Conservation (phyloP, 1,140 invertebrate species). For the Cheumatopsyche charites region DNA sequence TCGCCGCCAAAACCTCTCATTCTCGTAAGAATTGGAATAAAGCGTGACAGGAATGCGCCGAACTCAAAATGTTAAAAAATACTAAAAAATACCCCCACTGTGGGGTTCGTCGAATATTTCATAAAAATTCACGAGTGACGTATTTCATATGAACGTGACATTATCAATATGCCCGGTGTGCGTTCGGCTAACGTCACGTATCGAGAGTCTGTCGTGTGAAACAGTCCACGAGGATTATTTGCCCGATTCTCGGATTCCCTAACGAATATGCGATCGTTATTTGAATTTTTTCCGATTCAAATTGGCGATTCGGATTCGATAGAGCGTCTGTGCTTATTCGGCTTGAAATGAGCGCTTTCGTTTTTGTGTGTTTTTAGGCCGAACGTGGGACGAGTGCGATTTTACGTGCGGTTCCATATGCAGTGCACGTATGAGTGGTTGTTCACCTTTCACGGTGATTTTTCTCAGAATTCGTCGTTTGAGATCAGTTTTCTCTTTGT, state of each 20-base stretch:
- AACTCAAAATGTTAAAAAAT: too few relatives aligned
- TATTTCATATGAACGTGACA: constrained; percentile 1
- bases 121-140: constrained; percentile 30
- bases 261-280: constrained; percentile 11
- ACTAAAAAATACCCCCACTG: too few relatives aligned
- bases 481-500: too few relatives aligned
- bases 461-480: too few relatives aligned
- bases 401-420: neutral
- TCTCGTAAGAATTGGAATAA: constrained; percentile 18
- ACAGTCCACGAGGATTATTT: constrained; percentile 28
- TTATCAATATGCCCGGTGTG: constrained; percentile 19
- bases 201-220: constrained; percentile 32
- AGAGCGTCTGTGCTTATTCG: too few relatives aligned
- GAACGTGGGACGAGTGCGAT: neutral
- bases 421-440: too few relatives aligned
- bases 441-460: too few relatives aligned
- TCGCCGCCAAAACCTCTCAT: neutral
- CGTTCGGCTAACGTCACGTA: constrained; percentile 5
- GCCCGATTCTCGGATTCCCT: constrained; percentile 7
- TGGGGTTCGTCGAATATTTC: constrained; percentile 21
- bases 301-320: too few relatives aligned
- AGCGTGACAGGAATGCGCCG: constrained; percentile 19
- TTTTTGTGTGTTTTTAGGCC: constrained; percentile 25
- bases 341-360: neutral
- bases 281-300: too few relatives aligned